phyloP scores from a whole-genome alignment of 2,113 vertebrate species.

The Holacanthus passer region DNA sequence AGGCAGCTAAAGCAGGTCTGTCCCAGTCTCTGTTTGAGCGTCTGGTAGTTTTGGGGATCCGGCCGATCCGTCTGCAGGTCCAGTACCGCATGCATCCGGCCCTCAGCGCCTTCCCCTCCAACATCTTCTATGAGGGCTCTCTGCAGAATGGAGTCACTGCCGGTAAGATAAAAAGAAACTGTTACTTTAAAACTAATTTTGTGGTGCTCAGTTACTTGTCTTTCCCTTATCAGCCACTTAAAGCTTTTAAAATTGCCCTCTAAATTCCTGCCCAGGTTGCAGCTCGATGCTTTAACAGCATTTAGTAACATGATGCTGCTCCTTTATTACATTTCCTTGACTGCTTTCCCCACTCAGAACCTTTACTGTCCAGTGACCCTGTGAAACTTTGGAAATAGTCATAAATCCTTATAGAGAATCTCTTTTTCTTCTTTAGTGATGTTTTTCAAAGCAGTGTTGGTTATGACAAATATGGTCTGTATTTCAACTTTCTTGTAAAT shows the following conservation, averaged over 20 bases:
- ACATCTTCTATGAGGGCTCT: conserved; percentile 96
- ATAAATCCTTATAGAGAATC: background rate
- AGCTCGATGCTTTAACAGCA: background rate
- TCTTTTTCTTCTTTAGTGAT: no score
- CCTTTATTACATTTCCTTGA: background rate
- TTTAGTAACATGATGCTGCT: background rate
- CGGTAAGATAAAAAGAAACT: conserved; percentile 75
- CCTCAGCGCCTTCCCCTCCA: conserved; percentile 95
- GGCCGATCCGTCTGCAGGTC: conserved; percentile 95
- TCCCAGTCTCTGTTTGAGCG: conserved; percentile 94
- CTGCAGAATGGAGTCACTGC: conserved; percentile 95
- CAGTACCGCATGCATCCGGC: conserved; percentile 97
- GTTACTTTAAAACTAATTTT: background rate
- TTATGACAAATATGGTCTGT: background rate
- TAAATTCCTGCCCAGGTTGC: background rate
- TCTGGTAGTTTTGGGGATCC: conserved; percentile 93
- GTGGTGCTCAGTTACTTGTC: background rate
- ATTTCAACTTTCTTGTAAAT: background rate
- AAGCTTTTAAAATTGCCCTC: background rate
- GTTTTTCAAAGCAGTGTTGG: background rate
- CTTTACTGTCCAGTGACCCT: background rate
- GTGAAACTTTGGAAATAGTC: background rate
- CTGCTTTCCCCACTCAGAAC: background rate
- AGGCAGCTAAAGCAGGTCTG: conserved; percentile 93
- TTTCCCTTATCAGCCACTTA: background rate